These are phyloP conservation scores for Tyrophagus putrescentiae DNA, from an alignment of 1,140 invertebrate genomes.

Conservation along the genomic window DNA sequence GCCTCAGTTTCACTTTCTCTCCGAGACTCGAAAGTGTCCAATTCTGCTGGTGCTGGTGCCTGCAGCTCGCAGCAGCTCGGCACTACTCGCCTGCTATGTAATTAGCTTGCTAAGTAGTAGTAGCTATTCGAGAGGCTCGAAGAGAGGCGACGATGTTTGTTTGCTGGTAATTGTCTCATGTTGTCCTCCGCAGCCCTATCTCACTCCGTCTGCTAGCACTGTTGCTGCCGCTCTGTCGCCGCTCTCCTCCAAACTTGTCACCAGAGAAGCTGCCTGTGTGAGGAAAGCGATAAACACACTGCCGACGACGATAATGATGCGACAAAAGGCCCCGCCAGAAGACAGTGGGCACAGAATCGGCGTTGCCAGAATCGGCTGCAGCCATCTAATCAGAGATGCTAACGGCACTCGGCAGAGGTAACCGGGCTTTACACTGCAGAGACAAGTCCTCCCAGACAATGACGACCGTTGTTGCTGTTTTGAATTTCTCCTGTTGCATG, in stretches of 20 bases:
- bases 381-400: constrained; percentile 2
- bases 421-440: not conserved
- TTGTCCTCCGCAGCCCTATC: too few species aligned
- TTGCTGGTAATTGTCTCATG: constrained; percentile 8
- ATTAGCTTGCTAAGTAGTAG: constrained; percentile 11
- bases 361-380: not conserved
- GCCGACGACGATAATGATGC: not conserved
- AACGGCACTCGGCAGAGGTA: not conserved
- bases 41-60: too few species aligned
- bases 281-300: constrained; percentile 7
- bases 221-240: not conserved
- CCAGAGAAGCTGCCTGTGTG: constrained; percentile 3
- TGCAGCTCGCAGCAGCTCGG: too few species aligned
- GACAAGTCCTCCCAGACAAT: not conserved
- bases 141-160: not conserved
- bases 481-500: not conserved
- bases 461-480: not conserved
- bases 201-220: too few species aligned
- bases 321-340: too few species aligned
- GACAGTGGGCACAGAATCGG: too few species aligned
- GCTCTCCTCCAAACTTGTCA: not conserved
- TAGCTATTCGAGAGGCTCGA: too few species aligned
- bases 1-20: too few species aligned
- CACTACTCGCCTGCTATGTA: not conserved
- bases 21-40: too few species aligned